phyloP scores from a whole-genome alignment of 1,140 invertebrate genomes.

The Drosophila carrolli region DNA sequence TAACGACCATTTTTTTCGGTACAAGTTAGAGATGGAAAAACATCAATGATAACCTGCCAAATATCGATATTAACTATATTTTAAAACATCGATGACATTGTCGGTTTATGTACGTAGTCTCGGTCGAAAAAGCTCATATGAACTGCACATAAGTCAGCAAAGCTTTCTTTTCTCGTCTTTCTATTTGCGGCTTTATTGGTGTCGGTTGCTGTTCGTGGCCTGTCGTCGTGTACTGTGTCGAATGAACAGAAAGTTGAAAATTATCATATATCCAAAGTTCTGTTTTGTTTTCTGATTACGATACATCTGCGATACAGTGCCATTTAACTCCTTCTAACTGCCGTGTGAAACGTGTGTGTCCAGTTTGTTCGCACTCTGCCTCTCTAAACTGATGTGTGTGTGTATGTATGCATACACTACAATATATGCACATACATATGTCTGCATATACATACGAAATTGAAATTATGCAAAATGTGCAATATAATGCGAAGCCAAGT shows the following conservation, averaged over 20 bases:
- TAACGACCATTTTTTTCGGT: too few relatives aligned
- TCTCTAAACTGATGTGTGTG: background rate
- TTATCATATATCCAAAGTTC: slow-evolving; percentile 42
- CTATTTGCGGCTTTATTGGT: slow-evolving; percentile 53
- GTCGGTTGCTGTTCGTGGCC: slow-evolving; percentile 31
- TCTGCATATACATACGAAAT: slow-evolving; percentile 38
- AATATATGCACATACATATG: slow-evolving; percentile 20
- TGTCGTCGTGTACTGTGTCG: slow-evolving; percentile 9
- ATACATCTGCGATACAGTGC: slow-evolving; percentile 4
- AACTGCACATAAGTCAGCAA: slow-evolving; percentile 8
- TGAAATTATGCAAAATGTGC: slow-evolving; percentile 53
- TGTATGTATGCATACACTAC: slow-evolving; percentile 6
- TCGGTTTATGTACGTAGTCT: background rate
- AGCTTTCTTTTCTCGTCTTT: slow-evolving; percentile 44
- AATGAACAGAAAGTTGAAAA: slow-evolving; percentile 43
- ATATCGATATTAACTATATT: too few relatives aligned
- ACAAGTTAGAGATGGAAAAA: too few relatives aligned
- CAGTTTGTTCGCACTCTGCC: background rate
- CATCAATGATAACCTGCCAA: too few relatives aligned
- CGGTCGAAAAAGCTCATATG: background rate
- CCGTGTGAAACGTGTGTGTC: background rate
- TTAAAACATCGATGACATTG: too few relatives aligned
- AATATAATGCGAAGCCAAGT: slow-evolving; percentile 14
- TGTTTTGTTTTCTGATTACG: slow-evolving; percentile 43
- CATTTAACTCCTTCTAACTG: background rate